Conservation (phyloP, 2,113 vertebrate genomes). For the Alectura lathami region DNA sequence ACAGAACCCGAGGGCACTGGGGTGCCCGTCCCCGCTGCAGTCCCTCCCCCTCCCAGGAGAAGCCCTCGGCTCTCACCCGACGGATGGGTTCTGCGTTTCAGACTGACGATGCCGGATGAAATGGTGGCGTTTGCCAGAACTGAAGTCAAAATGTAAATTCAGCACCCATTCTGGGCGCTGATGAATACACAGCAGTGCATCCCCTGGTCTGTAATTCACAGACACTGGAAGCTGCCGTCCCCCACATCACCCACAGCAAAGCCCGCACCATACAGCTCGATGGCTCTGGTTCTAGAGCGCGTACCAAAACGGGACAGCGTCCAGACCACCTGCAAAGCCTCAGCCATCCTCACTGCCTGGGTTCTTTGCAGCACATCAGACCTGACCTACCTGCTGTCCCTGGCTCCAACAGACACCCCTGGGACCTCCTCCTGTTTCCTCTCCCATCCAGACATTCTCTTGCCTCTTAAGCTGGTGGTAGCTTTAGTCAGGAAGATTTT, state of each 20-base stretch:
- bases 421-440: background rate
- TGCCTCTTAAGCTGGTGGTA: background rate
- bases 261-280: too few species aligned
- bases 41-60: background rate
- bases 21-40: background rate
- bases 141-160: background rate
- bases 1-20: background rate
- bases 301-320: accelerated
- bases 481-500: background rate
- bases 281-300: background rate
- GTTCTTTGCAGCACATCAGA: background rate
- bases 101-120: background rate
- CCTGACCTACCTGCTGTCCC: too few species aligned
- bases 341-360: accelerated
- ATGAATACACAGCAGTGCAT: background rate
- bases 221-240: background rate
- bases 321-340: background rate
- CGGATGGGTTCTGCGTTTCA: background rate
- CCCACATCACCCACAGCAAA: background rate
- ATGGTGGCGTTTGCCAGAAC: background rate
- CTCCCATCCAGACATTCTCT: background rate
- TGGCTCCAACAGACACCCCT: background rate
- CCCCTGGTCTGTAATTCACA: too few species aligned
- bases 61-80: accelerated
- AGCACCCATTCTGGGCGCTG: accelerated